Conservation (phyloP, 2,797 vertebrate species). For the Bradypus variegatus region DNA sequence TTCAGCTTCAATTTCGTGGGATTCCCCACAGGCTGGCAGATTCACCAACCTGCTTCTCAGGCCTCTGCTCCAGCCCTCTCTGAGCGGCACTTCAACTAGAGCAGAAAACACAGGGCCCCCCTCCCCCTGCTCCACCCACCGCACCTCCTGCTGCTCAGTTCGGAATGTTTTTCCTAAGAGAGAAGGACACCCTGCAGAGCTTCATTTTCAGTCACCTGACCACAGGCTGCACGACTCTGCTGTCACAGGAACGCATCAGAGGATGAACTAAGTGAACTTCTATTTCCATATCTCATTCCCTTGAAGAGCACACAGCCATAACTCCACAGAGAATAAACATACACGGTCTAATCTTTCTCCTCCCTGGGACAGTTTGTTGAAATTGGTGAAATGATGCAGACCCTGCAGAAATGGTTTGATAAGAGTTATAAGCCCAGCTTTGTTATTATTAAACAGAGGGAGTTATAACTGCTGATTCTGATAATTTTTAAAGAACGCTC, state of each 20-base stretch:
- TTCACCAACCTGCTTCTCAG: not conserved
- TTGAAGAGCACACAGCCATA: slow-evolving; percentile 63
- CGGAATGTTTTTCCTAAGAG: not conserved
- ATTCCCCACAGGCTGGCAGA: not conserved
- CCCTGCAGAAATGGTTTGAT: slow-evolving; percentile 66
- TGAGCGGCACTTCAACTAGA: not conserved
- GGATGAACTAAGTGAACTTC: slow-evolving; percentile 57
- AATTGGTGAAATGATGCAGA: slow-evolving; percentile 77
- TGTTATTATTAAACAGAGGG: slow-evolving; percentile 73
- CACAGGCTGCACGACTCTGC: not conserved
- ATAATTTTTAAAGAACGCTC: slow-evolving; percentile 65
- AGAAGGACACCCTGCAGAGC: fast-evolving
- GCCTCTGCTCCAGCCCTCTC: not conserved
- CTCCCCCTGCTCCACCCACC: no score
- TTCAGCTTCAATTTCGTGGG: not conserved
- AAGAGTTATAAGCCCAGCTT: slow-evolving; percentile 72
- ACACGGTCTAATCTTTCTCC: slow-evolving; percentile 73
- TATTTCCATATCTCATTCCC: slow-evolving; percentile 64
- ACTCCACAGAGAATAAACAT: slow-evolving; percentile 72
- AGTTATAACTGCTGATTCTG: slow-evolving; percentile 65
- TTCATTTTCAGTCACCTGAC: slow-evolving; percentile 30
- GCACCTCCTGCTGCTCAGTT: not conserved
- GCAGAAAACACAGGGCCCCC: not conserved
- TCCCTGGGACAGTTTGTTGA: slow-evolving; percentile 75
- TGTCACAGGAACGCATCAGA: not conserved